A percentile compares a stretch with the other conserved stretches of the same genome.
Evolutionary conservation across 2,888 invertebrate species (phyloP).

Genomic region (Netelia melanura): DNA sequence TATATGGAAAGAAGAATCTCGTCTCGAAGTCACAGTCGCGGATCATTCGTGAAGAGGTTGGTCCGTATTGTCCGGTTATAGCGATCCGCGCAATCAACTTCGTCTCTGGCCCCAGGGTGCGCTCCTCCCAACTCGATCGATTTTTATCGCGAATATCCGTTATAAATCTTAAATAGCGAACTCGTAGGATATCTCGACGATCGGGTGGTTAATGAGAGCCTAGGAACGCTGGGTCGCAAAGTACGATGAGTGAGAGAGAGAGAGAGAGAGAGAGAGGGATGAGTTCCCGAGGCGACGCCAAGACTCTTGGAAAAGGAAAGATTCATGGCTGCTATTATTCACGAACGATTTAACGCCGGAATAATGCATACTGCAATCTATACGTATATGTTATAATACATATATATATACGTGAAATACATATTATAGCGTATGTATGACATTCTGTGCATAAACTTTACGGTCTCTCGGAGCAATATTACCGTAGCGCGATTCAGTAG

Average conservation of each 20-base stretch:
- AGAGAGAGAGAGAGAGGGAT: neutral
- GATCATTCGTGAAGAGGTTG: neutral
- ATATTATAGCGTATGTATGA: constrained; percentile 8
- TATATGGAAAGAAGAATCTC: neutral
- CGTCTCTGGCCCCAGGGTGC: neutral
- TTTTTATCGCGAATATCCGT: constrained; percentile 21
- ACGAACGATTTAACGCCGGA: constrained; percentile 78
- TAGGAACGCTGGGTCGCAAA: constrained; percentile 39
- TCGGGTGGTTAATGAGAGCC: constrained; percentile 36
- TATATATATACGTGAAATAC: constrained; percentile 25
- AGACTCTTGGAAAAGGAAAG: constrained; percentile 62
- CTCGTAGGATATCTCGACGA: constrained; percentile 10
- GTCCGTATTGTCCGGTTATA: neutral
- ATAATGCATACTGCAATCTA: constrained; percentile 77
- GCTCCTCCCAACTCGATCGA: neutral
- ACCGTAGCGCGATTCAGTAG: neutral
- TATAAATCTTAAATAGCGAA: constrained; percentile 17
- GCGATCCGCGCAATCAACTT: neutral
- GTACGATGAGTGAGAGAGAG: constrained; percentile 22
- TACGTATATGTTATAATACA: constrained; percentile 31
- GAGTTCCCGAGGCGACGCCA: constrained; percentile 31
- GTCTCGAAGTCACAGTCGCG: neutral
- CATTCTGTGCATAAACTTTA: neutral
- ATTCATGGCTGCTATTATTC: constrained; percentile 77
- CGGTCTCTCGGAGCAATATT: neutral